These are phyloP conservation scores for Synergus umbraculus DNA, from an alignment of 2,888 invertebrate genomes.

Conservation along the genomic window DNA sequence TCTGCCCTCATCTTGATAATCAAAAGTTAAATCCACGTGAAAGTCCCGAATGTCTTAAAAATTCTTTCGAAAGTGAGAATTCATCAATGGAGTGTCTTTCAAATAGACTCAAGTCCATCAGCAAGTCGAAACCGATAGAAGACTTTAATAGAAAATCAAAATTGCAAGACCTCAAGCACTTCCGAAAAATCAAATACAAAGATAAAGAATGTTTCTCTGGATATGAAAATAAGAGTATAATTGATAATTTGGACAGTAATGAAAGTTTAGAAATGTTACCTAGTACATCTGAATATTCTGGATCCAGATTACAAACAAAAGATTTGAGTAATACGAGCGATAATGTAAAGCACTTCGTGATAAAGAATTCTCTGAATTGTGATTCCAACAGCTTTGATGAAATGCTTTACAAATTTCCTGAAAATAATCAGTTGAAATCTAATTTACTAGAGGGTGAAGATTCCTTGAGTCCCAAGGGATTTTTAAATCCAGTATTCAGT, in stretches of 20 bases:
- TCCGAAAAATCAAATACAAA: constrained; percentile 17
- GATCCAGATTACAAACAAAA: neutral
- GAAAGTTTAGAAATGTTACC: constrained; percentile 12
- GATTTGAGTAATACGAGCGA: constrained; percentile 23
- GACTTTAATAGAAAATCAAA: constrained; percentile 5
- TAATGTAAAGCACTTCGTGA: constrained; percentile 14
- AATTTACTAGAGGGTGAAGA: constrained; percentile 42
- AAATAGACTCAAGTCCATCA: constrained; percentile 25
- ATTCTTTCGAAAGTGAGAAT: neutral
- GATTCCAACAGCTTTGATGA: constrained; percentile 28
- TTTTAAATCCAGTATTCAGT: constrained; percentile 67
- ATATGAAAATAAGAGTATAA: constrained; percentile 6
- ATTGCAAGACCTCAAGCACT: constrained; percentile 1
- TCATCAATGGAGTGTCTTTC: constrained; percentile 24
- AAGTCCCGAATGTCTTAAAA: neutral
- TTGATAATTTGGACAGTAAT: constrained; percentile 2
- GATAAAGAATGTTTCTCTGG: neutral
- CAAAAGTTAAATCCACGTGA: neutral
- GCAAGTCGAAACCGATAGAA: neutral
- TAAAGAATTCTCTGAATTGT: constrained; percentile 18
- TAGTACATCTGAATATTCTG: constrained; percentile 18
- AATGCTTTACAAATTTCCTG: neutral
- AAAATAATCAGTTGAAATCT: neutral
- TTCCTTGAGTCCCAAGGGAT: constrained; percentile 58
- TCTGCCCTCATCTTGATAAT: constrained; percentile 1